A percentile compares a stretch with the other conserved stretches of the same genome.
These are phyloP conservation scores for Phylloscopus collybita DNA, from an alignment of 2,797 vertebrate genomes.

Conservation along the genomic window DNA sequence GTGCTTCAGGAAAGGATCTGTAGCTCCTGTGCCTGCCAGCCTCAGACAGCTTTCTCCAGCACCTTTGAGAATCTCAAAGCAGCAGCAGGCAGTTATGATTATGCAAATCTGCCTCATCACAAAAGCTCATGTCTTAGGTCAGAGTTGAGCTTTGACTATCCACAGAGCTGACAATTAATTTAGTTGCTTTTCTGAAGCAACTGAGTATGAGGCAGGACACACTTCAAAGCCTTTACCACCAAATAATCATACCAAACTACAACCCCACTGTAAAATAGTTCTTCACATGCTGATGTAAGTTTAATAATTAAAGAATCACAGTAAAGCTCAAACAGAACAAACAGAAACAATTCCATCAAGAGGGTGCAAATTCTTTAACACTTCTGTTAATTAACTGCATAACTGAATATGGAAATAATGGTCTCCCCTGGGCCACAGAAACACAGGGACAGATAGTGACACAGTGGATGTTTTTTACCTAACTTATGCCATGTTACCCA, in stretches of 20 bases:
- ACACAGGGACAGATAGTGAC: background rate
- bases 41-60: background rate
- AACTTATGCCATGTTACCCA: fast-evolving
- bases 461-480: background rate
- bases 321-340: background rate
- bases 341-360: background rate
- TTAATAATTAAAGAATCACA: background rate
- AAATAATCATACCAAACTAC: background rate
- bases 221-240: background rate
- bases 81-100: background rate
- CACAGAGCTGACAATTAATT: background rate
- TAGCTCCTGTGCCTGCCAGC: background rate
- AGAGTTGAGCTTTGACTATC: background rate
- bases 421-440: background rate
- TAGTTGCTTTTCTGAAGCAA: background rate
- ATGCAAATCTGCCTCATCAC: background rate
- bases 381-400: background rate
- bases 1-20: background rate
- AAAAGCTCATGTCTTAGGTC: background rate
- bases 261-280: background rate
- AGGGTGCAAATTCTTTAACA: slow-evolving; percentile 31
- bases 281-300: background rate
- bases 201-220: background rate
- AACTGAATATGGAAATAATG: background rate
- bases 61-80: background rate